Evolutionary conservation across 2,113 vertebrate genomes (phyloP).

Genomic region (Cnemophilus loriae): DNA sequence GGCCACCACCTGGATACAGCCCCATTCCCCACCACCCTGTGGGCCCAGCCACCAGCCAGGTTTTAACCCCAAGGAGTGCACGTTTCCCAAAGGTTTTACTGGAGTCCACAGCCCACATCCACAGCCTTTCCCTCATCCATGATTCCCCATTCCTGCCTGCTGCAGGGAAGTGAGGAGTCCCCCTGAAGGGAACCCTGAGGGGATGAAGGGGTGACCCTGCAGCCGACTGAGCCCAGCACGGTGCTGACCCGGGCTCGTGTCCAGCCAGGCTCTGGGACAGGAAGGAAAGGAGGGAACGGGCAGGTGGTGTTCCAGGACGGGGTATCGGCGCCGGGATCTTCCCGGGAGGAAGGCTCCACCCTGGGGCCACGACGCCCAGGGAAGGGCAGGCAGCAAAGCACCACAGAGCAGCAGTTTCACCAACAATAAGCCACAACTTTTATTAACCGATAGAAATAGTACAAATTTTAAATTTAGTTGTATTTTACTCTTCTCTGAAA

Average conservation of each 20-base stretch:
- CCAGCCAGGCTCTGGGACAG: background rate
- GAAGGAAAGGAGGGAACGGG: background rate
- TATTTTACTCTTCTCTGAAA: conserved; percentile 73
- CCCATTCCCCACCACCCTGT: background rate
- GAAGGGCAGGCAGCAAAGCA: background rate
- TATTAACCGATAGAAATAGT: conserved; percentile 98
- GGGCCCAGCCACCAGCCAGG: background rate
- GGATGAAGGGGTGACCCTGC: background rate
- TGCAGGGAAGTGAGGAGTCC: background rate
- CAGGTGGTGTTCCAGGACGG: background rate
- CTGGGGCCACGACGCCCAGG: background rate
- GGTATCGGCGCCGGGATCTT: background rate
- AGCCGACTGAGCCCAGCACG: background rate
- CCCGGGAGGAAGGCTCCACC: background rate
- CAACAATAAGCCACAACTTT: conserved; percentile 92
- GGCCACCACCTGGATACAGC: background rate
- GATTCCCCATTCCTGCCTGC: rapidly evolving
- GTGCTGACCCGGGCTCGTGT: rapidly evolving
- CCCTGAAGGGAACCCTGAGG: background rate
- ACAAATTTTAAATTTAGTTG: conserved; percentile 90
- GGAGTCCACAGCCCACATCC: background rate
- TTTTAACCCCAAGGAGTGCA: background rate
- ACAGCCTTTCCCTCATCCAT: background rate
- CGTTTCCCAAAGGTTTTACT: background rate
- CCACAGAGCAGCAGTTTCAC: conserved; percentile 42